Base-by-base conservation (phyloP, 2,888 invertebrate species). In the Aphidoletes aphidimyza region DNA sequence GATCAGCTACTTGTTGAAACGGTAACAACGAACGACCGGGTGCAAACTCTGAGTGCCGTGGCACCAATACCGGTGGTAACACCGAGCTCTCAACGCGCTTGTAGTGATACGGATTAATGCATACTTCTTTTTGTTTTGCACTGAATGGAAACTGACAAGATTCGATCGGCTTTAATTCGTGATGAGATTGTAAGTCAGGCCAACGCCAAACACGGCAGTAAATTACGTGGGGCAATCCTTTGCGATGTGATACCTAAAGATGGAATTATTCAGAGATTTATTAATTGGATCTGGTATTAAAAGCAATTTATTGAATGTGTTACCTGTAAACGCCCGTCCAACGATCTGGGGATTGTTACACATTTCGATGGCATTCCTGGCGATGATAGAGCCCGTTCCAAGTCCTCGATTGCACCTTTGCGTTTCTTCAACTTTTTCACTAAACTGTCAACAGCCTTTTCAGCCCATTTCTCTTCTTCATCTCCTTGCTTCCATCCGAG, bases 61-160 rank as follows among this genome's bases (percentile, higher is more conserved):
- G 99, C 84, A 99, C 99, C 87, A 99, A 91, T 34, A 99, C 98
- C 0, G 99, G 99, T 1, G 99, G 99, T 87, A 99, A 91, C 37
- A 99, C 98, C 86, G 98, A 98, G 89, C 97, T 97, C 89, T 99
- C 98, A 0, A 99, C 98, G 85, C 99, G 92, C 89, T 97, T 97
- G 90, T 99, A 99, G 90, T 99, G 99, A 90, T 99, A 99, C 0
- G 99, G 99, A 91, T 99, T 99, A 87, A 99, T 99, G 92, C 99
- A 99, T 85, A 99, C 98, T 91, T 99, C 98, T 89, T 98, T 98
- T 89, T 98, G 97, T 90, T 98, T 98, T 49, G 98, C 96, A 87
- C 96, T 96, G 91, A 98, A 99, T 36, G 99, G 98, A 91, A 94
- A 98, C 89, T 98, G 96, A 91, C 99, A 99, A 87, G 95, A 93